Conservation (phyloP, 2,888 invertebrate genomes). For the Suillia variegata region DNA sequence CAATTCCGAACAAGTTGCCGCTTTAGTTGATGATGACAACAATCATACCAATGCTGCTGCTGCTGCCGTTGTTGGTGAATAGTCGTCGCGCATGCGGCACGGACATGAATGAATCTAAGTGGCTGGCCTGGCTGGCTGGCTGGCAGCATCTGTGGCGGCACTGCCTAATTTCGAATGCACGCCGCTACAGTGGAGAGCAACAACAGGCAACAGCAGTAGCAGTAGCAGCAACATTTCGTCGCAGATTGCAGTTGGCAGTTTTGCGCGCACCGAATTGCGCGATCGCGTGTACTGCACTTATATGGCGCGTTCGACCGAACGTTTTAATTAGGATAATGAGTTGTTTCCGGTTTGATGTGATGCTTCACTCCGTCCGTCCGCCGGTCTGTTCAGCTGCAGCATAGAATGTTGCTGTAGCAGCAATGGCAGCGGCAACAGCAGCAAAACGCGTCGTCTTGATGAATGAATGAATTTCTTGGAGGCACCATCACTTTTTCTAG, state of each 20-base stretch:
- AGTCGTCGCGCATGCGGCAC: slow-evolving; percentile 25
- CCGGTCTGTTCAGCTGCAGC: not conserved
- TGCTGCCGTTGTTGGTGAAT: slow-evolving; percentile 3
- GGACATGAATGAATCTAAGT: not conserved
- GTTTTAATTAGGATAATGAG: slow-evolving; percentile 60
- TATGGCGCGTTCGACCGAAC: slow-evolving; percentile 49
- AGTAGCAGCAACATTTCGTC: slow-evolving; percentile 10
- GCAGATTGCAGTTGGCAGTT: slow-evolving; percentile 29
- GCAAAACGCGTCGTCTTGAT: not conserved
- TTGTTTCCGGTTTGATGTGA: slow-evolving; percentile 57
- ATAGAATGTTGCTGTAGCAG: slow-evolving; percentile 25
- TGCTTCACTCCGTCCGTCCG: too few relatives aligned
- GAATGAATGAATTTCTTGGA: slow-evolving; percentile 18
- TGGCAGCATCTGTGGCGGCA: not conserved
- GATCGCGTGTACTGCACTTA: slow-evolving; percentile 51
- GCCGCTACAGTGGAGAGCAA: not conserved
- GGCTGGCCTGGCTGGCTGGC: not conserved
- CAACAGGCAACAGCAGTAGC: not conserved
- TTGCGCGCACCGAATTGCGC: slow-evolving; percentile 43
- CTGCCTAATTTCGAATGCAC: slow-evolving; percentile 22
- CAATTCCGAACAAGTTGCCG: slow-evolving; percentile 8
- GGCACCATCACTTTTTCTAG: slow-evolving; percentile 6
- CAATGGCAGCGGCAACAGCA: slow-evolving; percentile 16
- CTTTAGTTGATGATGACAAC: too few relatives aligned
- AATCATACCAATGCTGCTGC: not conserved